Percentiles rank a stretch among this genome's conserved stretches.
Evolutionary conservation across 2,113 vertebrate genomes (phyloP).

Genomic region (Solenodon paradoxus): DNA sequence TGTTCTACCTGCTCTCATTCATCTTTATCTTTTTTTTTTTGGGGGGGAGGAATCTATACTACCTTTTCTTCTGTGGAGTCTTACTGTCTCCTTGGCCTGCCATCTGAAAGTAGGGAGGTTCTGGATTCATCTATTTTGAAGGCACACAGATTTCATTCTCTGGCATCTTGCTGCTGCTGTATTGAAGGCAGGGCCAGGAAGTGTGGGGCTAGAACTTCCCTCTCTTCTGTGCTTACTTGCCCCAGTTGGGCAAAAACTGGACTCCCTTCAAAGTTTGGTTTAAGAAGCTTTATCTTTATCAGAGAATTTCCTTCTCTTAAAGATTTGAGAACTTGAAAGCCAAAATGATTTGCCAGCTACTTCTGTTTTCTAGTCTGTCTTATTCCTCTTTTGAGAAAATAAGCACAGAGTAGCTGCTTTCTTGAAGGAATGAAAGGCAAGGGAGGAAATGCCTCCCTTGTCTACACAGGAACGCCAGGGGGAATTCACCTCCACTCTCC

Average conservation of each 20-base stretch:
- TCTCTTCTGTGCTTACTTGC: neutral
- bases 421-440: neutral
- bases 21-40: neutral
- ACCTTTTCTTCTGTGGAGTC: neutral
- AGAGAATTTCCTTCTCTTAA: neutral
- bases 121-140: neutral
- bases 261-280: neutral
- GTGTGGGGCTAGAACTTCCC: neutral
- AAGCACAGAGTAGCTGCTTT: neutral
- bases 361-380: neutral
- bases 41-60: neutral
- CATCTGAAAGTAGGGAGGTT: neutral
- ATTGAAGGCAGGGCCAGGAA: neutral
- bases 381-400: neutral
- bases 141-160: neutral
- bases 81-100: conserved; percentile 2
- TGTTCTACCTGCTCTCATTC: neutral
- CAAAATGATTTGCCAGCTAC: neutral
- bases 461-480: too few species aligned
- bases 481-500: neutral
- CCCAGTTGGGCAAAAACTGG: neutral
- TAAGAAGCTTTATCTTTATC: neutral
- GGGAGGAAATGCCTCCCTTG: neutral
- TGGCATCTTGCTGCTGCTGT: neutral
- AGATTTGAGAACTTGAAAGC: neutral